Base-by-base conservation (phyloP, 2,888 invertebrate genomes). In the Heliconius sara region DNA sequence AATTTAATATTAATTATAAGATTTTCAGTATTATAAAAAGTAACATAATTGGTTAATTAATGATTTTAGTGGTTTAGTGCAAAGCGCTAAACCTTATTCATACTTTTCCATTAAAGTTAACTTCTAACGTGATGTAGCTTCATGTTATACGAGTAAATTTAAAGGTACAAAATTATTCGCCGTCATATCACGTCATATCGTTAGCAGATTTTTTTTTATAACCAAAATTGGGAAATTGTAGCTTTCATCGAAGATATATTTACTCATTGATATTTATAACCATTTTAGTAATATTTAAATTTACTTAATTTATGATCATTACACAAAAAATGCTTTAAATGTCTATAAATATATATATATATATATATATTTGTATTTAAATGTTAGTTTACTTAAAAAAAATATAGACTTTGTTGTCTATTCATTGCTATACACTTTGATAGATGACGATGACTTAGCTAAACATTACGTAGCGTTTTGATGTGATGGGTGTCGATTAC, bases 151-250 rank as follows among this genome's bases (percentile, higher is more conserved):
- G 25, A 70, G 16, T 78, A 82, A 78, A 72, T 78, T 66, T 79
- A 72, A 86, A 86, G 88, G 94, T 93, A 91, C 94, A 94, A 93
- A 91, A 83, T 89, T 91, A 92, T 92, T 92, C 93, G 95, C 92
- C 85, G 86, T 92, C 95, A 92, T 95, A 95, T 96, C 95, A 93
- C 91, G 83, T 90, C 94, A 94, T 94, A 93, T 94, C 92, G 88
- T 83, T 73, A 77, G 80, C 77, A 80, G 71, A 25, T 76, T 77
- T 81, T 77, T 77, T 75, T 71, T 81, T 52, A 66, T 67, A 77
- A 67, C 67, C 66, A 71, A 74, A 65, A 66, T 70, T 72, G 70
- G 52, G 39, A 73, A 66, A 75, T n/a, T 39, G 68, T 78, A 75
- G 63, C 79, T 77, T 71, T 25, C 43, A 76, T 30, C 19, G 67